A percentile compares a stretch with the other conserved stretches of the same genome.
These are phyloP conservation scores for Pygocentrus nattereri DNA, from an alignment of 2,797 vertebrate species.

Conservation along the genomic window DNA sequence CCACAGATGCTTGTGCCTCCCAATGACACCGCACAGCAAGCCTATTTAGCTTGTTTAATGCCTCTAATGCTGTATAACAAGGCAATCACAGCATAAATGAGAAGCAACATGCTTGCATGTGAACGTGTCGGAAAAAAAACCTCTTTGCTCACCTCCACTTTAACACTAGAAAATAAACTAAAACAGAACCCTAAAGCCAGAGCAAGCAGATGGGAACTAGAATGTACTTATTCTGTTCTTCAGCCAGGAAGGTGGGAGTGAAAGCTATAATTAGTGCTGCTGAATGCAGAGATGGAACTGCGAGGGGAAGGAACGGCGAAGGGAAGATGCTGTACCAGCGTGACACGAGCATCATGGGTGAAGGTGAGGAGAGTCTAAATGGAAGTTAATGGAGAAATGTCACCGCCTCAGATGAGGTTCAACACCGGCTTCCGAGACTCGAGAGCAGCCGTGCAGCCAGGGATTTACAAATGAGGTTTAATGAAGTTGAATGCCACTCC, in stretches of 20 bases:
- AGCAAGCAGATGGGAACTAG: background rate
- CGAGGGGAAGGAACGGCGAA: background rate
- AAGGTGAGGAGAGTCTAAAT: constrained; percentile 28
- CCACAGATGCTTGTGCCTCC: background rate
- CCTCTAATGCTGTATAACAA: background rate
- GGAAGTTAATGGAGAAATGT: constrained; percentile 44
- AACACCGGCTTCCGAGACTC: constrained; percentile 26
- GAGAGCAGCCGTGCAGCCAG: background rate
- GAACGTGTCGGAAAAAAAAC: background rate
- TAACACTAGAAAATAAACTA: background rate
- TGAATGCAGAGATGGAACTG: background rate
- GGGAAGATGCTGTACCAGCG: background rate
- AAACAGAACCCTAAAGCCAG: background rate
- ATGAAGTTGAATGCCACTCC: constrained; percentile 7
- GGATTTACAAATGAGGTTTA: constrained; percentile 4
- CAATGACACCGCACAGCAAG: background rate
- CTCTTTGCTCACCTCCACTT: background rate
- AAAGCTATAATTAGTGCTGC: constrained; percentile 5
- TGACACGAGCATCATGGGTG: constrained; percentile 5
- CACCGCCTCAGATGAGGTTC: constrained; percentile 26
- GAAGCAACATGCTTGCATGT: background rate
- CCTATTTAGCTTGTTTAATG: background rate
- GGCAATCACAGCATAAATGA: background rate
- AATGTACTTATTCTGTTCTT: background rate
- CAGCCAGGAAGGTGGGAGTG: constrained; percentile 18